A percentile compares a stretch with the other conserved stretches of the same genome.
These are phyloP conservation scores for Lutjanus argentimaculatus DNA, from an alignment of 2,797 vertebrate genomes.

Conservation along the genomic window DNA sequence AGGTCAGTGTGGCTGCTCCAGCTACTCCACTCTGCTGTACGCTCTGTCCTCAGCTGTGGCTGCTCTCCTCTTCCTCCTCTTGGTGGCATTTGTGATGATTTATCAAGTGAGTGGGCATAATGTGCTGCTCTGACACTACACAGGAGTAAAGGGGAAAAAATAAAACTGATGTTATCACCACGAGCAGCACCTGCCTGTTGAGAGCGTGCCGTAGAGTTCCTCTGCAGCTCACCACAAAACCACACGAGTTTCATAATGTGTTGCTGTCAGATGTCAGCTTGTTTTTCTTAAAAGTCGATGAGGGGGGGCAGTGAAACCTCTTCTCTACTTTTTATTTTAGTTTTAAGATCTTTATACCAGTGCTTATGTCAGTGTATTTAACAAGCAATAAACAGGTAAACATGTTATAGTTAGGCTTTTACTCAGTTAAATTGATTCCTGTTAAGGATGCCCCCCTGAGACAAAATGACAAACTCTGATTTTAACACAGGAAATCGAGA, in stretches of 20 bases:
- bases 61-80: constrained; percentile 67
- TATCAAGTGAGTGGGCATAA: constrained; percentile 71
- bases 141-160: not conserved
- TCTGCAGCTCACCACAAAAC: constrained; percentile 68
- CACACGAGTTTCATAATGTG: constrained; percentile 59
- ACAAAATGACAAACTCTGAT: constrained; percentile 55
- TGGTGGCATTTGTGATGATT: constrained; percentile 43
- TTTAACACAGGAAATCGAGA: constrained; percentile 65
- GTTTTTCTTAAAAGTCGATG: constrained; percentile 23
- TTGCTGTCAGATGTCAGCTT: constrained; percentile 28
- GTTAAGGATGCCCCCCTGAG: no score
- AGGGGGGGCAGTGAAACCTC: not conserved
- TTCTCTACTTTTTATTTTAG: not conserved
- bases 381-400: not conserved
- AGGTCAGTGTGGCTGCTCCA: constrained; percentile 65
- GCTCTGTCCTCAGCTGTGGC: constrained; percentile 74
- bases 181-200: constrained; percentile 48
- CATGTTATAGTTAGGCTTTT: accelerated
- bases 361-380: no score
- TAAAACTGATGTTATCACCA: not conserved
- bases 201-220: constrained; percentile 45
- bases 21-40: constrained; percentile 77
- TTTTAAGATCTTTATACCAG: not conserved
- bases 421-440: not conserved
- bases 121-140: not conserved